Percentiles rank a stretch among this genome's conserved stretches.
phyloP scores from a whole-genome alignment of 2,888 invertebrate genomes.

The Poecilobothrus nobilitatus region DNA sequence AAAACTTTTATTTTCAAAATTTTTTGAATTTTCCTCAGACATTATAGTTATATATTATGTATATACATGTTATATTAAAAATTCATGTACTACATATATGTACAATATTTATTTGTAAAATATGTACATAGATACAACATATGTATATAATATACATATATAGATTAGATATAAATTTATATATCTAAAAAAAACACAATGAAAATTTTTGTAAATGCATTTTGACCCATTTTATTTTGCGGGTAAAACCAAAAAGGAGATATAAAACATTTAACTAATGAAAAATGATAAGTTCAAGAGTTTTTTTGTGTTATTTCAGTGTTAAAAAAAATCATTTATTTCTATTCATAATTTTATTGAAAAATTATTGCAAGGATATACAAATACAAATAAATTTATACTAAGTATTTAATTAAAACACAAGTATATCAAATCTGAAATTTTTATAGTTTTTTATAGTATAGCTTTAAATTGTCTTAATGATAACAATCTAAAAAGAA shows the following conservation, averaged over 20 bases:
- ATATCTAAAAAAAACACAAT: too few relatives aligned
- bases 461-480: too few relatives aligned
- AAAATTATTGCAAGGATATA: too few relatives aligned
- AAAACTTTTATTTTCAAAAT: background rate
- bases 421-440: too few relatives aligned
- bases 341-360: too few relatives aligned
- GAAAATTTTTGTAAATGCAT: background rate
- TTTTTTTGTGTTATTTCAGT: background rate
- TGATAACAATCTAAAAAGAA: too few relatives aligned
- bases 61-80: too few relatives aligned
- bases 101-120: background rate
- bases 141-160: background rate
- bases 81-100: background rate
- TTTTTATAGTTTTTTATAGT: too few relatives aligned
- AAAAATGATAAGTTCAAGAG: background rate
- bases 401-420: too few relatives aligned
- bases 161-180: too few relatives aligned
- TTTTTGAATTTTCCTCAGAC: background rate
- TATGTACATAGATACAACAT: background rate
- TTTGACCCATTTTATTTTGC: background rate
- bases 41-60: background rate
- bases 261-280: background rate
- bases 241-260: background rate
- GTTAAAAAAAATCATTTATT: too few relatives aligned
- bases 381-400: too few relatives aligned